Evolutionary conservation across 2,113 vertebrate species (phyloP), one percentile per base, ranked within the genome.

Genomic region (Leptosomus discolor): DNA sequence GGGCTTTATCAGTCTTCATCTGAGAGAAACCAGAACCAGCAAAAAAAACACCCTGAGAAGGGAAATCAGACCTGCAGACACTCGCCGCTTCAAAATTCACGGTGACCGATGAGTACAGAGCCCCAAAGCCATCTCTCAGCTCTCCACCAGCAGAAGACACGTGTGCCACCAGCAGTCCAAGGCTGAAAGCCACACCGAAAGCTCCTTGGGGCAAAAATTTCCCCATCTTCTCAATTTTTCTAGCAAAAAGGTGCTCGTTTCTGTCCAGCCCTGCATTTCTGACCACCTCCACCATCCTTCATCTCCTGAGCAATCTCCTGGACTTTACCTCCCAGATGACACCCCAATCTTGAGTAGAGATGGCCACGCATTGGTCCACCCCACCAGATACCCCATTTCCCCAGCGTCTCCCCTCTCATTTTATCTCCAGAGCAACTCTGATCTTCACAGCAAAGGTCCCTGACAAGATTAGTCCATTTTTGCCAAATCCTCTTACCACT

Each of bases 31-130:
- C 17, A 46, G 19, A 71, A 60, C 12, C 27, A 39, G 23, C 39
- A 39, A 17, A 68, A 68, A 51, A 11, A 0, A 3, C 29, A 14
- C 16, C 34, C 76, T 74, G 56, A 26, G 36, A 60, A 71, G 19
- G 57, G 20, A 60, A 75, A 34, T 18, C 32, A 74, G 67, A n/a
- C 11, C 63, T 64, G 11, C 58, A 73, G 78, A n/a, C 37, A 11
- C 3, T 11, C 45, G 39, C 61, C 41, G 46, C 63, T 80, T 79
- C 76, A 36, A 51, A 81, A 84, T 19, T 13, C 34, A 8, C 0
- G 0, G 39, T 13, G 61, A 36, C 17, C 0, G 4, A 34, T 24
- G 46, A 37, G 26, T 1, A 1, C 1, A 9, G 54, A 26, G 60
- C 23, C 45, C 8, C 24, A 74, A 68, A 91, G 27, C 68, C 21